Evolutionary conservation across 2,888 invertebrate genomes (phyloP).

Genomic region (Acleris cristana): DNA sequence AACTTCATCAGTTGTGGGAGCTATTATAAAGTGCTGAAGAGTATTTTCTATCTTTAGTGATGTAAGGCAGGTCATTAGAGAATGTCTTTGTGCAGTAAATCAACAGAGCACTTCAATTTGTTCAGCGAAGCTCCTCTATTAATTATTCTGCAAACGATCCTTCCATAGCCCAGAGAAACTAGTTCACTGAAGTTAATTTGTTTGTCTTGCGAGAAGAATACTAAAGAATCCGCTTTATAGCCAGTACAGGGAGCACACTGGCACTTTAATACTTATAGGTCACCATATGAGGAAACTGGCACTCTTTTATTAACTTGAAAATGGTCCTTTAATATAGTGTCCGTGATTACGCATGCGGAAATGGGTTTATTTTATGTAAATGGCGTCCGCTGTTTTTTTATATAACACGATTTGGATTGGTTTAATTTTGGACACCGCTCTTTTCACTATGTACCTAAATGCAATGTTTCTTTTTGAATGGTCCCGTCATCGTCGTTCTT

Average conservation of each 20-base stretch:
- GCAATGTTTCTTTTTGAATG: constrained; percentile 43
- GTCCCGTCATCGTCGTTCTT: constrained; percentile 3
- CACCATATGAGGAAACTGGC: constrained; percentile 29
- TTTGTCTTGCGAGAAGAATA: constrained; percentile 26
- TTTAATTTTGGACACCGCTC: constrained; percentile 61
- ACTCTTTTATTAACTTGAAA: constrained; percentile 43
- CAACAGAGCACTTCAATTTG: constrained; percentile 45
- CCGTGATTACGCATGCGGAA: constrained; percentile 51
- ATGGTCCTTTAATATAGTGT: constrained; percentile 46
- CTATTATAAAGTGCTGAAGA: constrained; percentile 15
- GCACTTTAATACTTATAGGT: constrained; percentile 26
- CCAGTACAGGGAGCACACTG: constrained; percentile 2
- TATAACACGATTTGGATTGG: constrained; percentile 56
- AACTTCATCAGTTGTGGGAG: constrained; percentile 11
- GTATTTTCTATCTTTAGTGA: constrained; percentile 39
- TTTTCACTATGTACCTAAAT: constrained; percentile 64
- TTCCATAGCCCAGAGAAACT: constrained; percentile 35
- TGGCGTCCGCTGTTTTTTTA: constrained; percentile 55
- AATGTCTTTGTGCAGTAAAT: constrained; percentile 41
- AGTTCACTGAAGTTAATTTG: constrained; percentile 33
- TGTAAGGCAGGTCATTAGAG: constrained; percentile 39
- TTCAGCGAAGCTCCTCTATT: constrained; percentile 44
- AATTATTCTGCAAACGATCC: constrained; percentile 45
- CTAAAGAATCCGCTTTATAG: constrained; percentile 26
- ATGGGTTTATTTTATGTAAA: constrained; percentile 58